A percentile compares a stretch with the other conserved stretches of the same genome.
These are phyloP conservation scores for Morpho helenor DNA, from an alignment of 2,888 invertebrate genomes.

Conservation along the genomic window DNA sequence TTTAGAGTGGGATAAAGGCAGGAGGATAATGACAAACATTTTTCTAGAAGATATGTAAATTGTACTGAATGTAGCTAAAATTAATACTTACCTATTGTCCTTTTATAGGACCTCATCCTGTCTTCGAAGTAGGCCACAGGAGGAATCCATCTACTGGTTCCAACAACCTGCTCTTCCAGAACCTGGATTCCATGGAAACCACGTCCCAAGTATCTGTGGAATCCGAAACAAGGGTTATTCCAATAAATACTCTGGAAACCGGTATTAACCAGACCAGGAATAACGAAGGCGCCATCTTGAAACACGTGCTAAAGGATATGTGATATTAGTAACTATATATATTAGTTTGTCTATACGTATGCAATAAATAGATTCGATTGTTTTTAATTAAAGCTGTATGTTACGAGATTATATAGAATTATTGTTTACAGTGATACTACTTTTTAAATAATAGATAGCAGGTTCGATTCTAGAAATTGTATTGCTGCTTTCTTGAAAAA, in stretches of 20 bases:
- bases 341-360: background rate
- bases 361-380: no score
- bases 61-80: background rate
- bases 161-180: conserved; percentile 62
- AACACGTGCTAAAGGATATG: conserved; percentile 69
- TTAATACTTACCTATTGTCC: background rate
- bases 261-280: conserved; percentile 68
- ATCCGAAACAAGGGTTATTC: conserved; percentile 37
- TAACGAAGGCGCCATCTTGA: conserved; percentile 69
- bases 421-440: no score
- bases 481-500: no score
- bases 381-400: no score
- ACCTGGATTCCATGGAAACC: conserved; percentile 53
- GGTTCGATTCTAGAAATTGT: no score
- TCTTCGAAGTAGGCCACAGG: conserved; percentile 44
- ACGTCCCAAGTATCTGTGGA: conserved; percentile 52
- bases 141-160: conserved; percentile 63
- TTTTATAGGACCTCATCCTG: conserved; percentile 49
- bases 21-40: no score
- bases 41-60: no score
- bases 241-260: conserved; percentile 45
- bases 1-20: no score
- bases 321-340: conserved; percentile 33
- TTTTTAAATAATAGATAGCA: no score
- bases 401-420: no score